Conservation (phyloP, 2,888 invertebrate species). For the Melanostoma mellinum region DNA sequence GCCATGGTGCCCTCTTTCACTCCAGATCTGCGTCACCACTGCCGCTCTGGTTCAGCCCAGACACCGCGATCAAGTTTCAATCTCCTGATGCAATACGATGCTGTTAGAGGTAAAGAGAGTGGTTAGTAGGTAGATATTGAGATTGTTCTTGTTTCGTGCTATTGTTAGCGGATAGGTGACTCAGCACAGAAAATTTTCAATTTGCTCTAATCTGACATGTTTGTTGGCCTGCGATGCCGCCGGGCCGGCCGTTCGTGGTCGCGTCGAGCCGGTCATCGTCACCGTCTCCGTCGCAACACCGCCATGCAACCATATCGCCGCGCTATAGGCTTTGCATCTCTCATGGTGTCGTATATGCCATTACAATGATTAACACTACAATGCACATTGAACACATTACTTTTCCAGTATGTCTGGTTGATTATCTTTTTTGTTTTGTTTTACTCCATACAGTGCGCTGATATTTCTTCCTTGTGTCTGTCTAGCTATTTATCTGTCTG, state of each 20-base stretch:
- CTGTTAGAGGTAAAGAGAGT: neutral
- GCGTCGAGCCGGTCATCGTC: neutral
- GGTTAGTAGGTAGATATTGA: neutral
- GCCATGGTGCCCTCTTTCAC: constrained; percentile 9
- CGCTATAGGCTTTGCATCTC: constrained; percentile 32
- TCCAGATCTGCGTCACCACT: constrained; percentile 8
- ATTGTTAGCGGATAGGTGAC: constrained; percentile 53
- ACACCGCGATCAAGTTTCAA: constrained; percentile 39
- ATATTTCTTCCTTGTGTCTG: constrained; percentile 40
- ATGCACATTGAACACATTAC: constrained; percentile 36
- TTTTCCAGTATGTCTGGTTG: constrained; percentile 30
- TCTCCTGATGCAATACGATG: constrained; percentile 48
- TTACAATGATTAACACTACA: constrained; percentile 66
- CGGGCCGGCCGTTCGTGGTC: neutral
- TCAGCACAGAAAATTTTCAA: constrained; percentile 56
- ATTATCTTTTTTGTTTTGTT: constrained; percentile 7
- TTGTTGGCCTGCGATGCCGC: constrained; percentile 26
- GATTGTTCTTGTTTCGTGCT: constrained; percentile 27
- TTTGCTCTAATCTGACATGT: constrained; percentile 47
- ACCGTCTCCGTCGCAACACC: neutral
- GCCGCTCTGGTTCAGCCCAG: constrained; percentile 11
- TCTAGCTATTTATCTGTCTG: constrained; percentile 30
- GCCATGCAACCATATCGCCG: neutral
- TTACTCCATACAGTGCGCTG: neutral
- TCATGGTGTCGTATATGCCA: constrained; percentile 56